Conservation (phyloP, 2,113 vertebrate species). For the Macquaria ambigua region DNA sequence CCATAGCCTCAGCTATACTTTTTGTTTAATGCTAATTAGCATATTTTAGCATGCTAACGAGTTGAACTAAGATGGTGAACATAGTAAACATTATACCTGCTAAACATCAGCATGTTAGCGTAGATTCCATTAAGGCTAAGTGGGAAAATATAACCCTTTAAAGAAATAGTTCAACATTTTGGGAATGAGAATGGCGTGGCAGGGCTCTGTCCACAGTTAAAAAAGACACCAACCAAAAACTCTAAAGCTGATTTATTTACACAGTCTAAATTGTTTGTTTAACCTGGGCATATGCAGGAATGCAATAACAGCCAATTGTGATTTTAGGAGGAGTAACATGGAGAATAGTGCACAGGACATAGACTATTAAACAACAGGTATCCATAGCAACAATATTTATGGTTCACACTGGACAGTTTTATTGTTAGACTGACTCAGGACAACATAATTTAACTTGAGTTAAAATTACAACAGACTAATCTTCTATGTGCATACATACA, state of each 20-base stretch:
- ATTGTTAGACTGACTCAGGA: background rate
- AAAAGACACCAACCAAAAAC: too few relatives aligned
- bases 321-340: too few relatives aligned
- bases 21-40: too few relatives aligned
- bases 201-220: too few relatives aligned
- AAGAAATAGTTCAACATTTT: background rate
- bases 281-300: background rate
- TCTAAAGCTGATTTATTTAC: background rate
- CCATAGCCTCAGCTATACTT: too few relatives aligned
- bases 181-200: background rate
- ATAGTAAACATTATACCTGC: too few relatives aligned
- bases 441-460: constrained; percentile 8
- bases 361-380: constrained; percentile 5
- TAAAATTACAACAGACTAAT: constrained; percentile 9
- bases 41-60: too few relatives aligned
- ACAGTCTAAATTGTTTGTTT: background rate
- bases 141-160: background rate
- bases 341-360: background rate
- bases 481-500: constrained; percentile 6
- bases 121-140: background rate
- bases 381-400: constrained; percentile 24
- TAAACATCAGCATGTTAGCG: too few relatives aligned
- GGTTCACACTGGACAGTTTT: constrained; percentile 3
- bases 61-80: too few relatives aligned
- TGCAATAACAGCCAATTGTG: background rate